phyloP scores from a whole-genome alignment of 1,140 invertebrate genomes.

The Cataglyphis hispanica region DNA sequence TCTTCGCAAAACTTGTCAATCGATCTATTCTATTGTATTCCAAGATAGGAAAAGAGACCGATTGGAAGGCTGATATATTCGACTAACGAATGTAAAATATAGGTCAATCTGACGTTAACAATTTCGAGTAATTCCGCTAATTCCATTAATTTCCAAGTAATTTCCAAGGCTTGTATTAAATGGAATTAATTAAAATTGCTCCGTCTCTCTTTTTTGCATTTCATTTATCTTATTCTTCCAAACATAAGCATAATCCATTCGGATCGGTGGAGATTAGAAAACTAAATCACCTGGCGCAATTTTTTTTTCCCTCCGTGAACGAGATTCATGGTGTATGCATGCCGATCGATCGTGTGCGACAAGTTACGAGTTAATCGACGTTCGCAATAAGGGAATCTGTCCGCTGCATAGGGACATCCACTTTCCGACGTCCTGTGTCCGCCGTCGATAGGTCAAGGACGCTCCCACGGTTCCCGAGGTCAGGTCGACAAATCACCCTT shows the following conservation, averaged over 20 bases:
- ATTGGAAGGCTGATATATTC: not conserved
- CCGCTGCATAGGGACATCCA: conserved; percentile 49
- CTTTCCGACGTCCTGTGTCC: conserved; percentile 77
- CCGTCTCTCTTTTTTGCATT: not conserved
- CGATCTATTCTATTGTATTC: not conserved
- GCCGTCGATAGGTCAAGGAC: conserved; percentile 86
- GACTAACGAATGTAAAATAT: not conserved
- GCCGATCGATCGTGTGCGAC: conserved; percentile 48
- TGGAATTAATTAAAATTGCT: too few species aligned
- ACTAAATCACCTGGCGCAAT: not conserved
- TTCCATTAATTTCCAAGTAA: not conserved
- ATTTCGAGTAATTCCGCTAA: not conserved
- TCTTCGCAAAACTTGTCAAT: not conserved
- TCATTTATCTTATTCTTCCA: conserved; percentile 2
- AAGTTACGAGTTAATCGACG: conserved; percentile 37
- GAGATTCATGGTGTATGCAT: conserved; percentile 51
- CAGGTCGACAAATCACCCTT: conserved; percentile 86
- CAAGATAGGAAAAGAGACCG: not conserved
- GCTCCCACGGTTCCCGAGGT: conserved; percentile 83
- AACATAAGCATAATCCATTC: conserved; percentile 5
- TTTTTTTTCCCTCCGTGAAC: not conserved
- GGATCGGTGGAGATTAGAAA: conserved; percentile 38
- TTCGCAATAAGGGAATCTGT: conserved; percentile 27
- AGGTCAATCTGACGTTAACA: not conserved
- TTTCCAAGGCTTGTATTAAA: not conserved